Conservation (phyloP, 64 coral and sea anemone species). For the Montipora sp. region DNA sequence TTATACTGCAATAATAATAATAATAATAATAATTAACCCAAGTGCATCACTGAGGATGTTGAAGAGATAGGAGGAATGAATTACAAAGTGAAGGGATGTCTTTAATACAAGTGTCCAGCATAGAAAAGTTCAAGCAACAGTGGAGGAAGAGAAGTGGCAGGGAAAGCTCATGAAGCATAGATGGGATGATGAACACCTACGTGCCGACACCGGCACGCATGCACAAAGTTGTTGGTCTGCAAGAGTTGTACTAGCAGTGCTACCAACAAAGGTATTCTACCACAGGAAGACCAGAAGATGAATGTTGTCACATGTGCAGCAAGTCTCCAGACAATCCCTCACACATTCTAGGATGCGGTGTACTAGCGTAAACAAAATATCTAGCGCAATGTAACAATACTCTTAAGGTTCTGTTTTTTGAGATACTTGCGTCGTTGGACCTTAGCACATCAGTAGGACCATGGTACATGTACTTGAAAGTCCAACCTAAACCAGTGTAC, state of each 20-base stretch:
- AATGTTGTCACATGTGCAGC: slow-evolving; percentile 9
- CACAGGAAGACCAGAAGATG: slow-evolving; percentile 13
- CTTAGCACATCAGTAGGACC: too few relatives aligned
- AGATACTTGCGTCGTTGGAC: neutral
- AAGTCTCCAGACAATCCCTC: neutral
- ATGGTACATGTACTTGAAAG: neutral
- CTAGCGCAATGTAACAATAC: neutral
- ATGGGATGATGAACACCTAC: neutral
- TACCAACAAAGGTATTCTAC: neutral
- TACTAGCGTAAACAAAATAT: neutral
- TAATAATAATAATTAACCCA: too few relatives aligned
- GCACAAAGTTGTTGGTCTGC: neutral
- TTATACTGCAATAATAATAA: too few relatives aligned
- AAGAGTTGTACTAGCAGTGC: slow-evolving; percentile 3
- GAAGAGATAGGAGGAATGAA: too few relatives aligned
- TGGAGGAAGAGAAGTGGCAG: slow-evolving; percentile 31
- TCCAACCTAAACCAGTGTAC: neutral
- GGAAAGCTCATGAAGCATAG: neutral
- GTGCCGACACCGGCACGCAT: too few relatives aligned
- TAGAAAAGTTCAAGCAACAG: neutral
- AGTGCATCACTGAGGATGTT: too few relatives aligned
- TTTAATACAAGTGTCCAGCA: neutral
- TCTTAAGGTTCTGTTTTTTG: neutral
- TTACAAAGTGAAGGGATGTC: too few relatives aligned
- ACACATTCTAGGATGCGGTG: neutral